Evolutionary conservation across 2,113 vertebrate species (phyloP).

Genomic region (Lynx canadensis): DNA sequence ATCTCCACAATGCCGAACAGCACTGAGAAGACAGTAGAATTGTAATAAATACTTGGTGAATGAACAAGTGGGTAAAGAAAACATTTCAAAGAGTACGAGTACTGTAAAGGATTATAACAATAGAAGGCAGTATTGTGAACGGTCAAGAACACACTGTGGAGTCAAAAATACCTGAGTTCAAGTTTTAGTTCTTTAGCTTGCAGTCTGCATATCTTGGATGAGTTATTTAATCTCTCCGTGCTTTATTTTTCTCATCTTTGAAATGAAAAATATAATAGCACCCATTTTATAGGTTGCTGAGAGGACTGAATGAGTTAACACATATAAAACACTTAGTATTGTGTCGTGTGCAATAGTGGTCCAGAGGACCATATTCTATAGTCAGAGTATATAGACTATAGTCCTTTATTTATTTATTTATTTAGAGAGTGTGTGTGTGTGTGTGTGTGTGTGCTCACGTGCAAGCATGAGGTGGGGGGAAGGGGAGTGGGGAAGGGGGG

Average conservation of each 20-base stretch:
- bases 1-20: not conserved
- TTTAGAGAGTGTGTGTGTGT: too few relatives aligned
- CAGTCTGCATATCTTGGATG: not conserved
- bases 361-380: not conserved
- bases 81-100: not conserved
- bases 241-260: not conserved
- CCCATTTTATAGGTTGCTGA: not conserved
- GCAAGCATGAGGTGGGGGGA: too few relatives aligned
- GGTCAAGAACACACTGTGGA: not conserved
- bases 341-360: not conserved
- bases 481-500: too few relatives aligned
- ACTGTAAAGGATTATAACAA: not conserved
- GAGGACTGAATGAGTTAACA: not conserved
- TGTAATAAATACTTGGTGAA: conserved; percentile 37
- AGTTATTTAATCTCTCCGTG: not conserved
- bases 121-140: not conserved
- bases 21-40: not conserved
- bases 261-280: not conserved
- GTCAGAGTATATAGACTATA: too few relatives aligned
- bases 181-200: not conserved
- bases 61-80: conserved; percentile 5
- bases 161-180: not conserved
- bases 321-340: not conserved
- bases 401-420: too few relatives aligned
- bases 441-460: too few relatives aligned